Evolutionary conservation across 2,797 vertebrate genomes (phyloP).

Genomic region (Orientallactaga sibirica): DNA sequence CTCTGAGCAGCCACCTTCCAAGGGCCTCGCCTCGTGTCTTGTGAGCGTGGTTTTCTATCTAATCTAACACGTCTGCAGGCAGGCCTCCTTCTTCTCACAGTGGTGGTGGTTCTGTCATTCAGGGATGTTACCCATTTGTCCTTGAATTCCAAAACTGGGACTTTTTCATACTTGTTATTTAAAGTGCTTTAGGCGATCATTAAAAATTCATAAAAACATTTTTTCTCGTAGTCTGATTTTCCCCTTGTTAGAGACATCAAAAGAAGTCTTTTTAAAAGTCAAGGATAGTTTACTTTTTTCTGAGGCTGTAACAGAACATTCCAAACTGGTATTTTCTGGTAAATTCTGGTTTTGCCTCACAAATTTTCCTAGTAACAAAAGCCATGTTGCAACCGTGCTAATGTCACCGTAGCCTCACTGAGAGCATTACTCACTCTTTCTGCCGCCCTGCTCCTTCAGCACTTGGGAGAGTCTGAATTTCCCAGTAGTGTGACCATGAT

Average conservation of each 20-base stretch:
- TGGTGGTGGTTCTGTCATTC: slow-evolving; percentile 8
- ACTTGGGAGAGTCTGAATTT: slow-evolving; percentile 79
- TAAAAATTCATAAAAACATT: slow-evolving; percentile 65
- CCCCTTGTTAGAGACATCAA: slow-evolving; percentile 71
- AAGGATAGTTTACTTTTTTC: slow-evolving; percentile 76
- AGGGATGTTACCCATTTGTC: slow-evolving; percentile 48
- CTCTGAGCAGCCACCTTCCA: too few relatives aligned
- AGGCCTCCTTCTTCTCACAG: slow-evolving; percentile 13
- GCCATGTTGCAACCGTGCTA: slow-evolving; percentile 75
- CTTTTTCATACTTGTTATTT: slow-evolving; percentile 29
- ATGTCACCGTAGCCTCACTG: slow-evolving; percentile 76
- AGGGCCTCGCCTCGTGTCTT: neutral
- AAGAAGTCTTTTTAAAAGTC: slow-evolving; percentile 78
- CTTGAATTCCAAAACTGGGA: slow-evolving; percentile 42
- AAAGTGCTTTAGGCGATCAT: slow-evolving; percentile 65
- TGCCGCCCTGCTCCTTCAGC: slow-evolving; percentile 72
- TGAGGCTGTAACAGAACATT: slow-evolving; percentile 75
- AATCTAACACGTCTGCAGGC: neutral
- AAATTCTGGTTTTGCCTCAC: slow-evolving; percentile 77
- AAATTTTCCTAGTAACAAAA: slow-evolving; percentile 81
- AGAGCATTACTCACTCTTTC: slow-evolving; percentile 79
- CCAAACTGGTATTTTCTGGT: slow-evolving; percentile 78
- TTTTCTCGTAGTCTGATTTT: slow-evolving; percentile 60
- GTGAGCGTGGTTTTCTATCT: neutral
- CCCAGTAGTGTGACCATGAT: slow-evolving; percentile 77